phyloP scores from a whole-genome alignment of 1,140 invertebrate genomes.

The Bombyx mori region ASM3026992v2 NC_085133.1:6942501-6943000 shows the following conservation, averaged over 20 bases:
- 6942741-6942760: constrained; percentile 39
- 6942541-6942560: constrained; percentile 50
- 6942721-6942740: constrained; percentile 21
- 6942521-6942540: constrained; percentile 34
- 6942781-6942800: constrained; percentile 65
- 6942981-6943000: no score
- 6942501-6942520: constrained; percentile 33
- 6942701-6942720: constrained; percentile 46
- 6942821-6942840: constrained; percentile 88
- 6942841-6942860: constrained; percentile 72
- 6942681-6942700: constrained; percentile 53
- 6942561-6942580: constrained; percentile 61
- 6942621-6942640: constrained; percentile 68
- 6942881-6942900: constrained; percentile 3
- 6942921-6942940: no score
- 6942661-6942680: constrained; percentile 52
- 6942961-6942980: no score
- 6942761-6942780: constrained; percentile 72
- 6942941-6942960: no score
- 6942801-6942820: constrained; percentile 59
- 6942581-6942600: constrained; percentile 61
- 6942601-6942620: constrained; percentile 65
- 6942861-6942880: constrained; percentile 3
- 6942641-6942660: constrained; percentile 54
- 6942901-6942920: constrained; percentile 1